These are phyloP conservation scores for Leistus spinibarbis DNA, from an alignment of 2,888 invertebrate genomes.

Conservation along the genomic window DNA sequence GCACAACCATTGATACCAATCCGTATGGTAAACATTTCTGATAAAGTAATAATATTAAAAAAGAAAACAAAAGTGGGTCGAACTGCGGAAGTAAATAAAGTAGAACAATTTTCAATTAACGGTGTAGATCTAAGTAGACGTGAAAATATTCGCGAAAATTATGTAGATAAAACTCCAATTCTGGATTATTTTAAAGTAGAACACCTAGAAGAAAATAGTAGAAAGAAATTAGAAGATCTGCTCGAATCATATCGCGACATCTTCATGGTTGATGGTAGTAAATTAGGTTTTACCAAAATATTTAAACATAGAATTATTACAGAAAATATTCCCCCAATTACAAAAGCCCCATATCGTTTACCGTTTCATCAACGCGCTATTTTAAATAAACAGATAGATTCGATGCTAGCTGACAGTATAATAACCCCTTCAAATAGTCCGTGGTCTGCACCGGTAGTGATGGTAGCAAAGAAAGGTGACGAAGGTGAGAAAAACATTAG, in stretches of 20 bases:
- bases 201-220: background rate
- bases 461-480: background rate
- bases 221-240: background rate
- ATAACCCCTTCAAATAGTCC: background rate
- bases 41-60: too few relatives aligned
- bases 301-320: background rate
- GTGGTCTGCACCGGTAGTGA: background rate
- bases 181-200: background rate
- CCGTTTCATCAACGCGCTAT: background rate
- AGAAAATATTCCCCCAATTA: background rate
- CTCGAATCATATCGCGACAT: background rate
- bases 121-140: too few relatives aligned
- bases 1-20: too few relatives aligned
- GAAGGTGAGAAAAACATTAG: constrained; percentile 37
- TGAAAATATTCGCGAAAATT: background rate
- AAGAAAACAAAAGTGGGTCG: too few relatives aligned
- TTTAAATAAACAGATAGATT: background rate
- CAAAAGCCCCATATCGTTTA: background rate
- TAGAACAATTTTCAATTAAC: too few relatives aligned
- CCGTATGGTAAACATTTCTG: too few relatives aligned
- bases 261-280: background rate
- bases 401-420: background rate
- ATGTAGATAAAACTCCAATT: background rate
- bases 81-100: too few relatives aligned
- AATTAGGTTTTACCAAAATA: background rate